phyloP scores from a whole-genome alignment of 2,113 vertebrate genomes.

The Forbesichthys agassizii region DNA sequence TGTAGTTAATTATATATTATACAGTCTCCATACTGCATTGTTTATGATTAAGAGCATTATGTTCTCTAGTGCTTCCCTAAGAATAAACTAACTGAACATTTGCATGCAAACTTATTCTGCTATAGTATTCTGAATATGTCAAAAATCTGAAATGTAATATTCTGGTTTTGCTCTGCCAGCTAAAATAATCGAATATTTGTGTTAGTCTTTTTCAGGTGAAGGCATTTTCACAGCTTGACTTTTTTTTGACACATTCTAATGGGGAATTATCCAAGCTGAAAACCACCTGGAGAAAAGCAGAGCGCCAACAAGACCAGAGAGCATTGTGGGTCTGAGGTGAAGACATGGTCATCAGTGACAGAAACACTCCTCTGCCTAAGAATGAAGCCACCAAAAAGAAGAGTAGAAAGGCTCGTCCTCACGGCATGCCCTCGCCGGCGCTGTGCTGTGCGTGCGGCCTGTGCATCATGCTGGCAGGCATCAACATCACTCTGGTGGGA shows the following conservation, averaged over 20 bases:
- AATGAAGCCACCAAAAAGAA: slow-evolving; percentile 79
- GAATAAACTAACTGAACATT: too few relatives aligned
- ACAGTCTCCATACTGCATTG: too few relatives aligned
- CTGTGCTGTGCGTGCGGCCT: slow-evolving; percentile 96
- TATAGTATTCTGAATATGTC: too few relatives aligned
- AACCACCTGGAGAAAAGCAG: slow-evolving; percentile 3
- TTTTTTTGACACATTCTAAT: slow-evolving; percentile 28
- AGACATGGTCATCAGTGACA: slow-evolving; percentile 80
- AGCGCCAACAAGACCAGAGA: slow-evolving; percentile 1
- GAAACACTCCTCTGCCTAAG: slow-evolving; percentile 78
- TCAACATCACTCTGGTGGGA: slow-evolving; percentile 96
- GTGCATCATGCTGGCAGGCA: slow-evolving; percentile 96
- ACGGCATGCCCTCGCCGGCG: slow-evolving; percentile 87
- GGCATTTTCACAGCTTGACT: slow-evolving; percentile 24
- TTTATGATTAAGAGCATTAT: too few relatives aligned
- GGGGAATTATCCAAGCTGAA: slow-evolving; percentile 33
- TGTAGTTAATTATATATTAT: too few relatives aligned
- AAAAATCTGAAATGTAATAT: too few relatives aligned
- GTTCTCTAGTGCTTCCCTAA: too few relatives aligned
- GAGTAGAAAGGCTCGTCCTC: slow-evolving; percentile 68
- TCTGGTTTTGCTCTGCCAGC: not conserved
- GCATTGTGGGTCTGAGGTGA: slow-evolving; percentile 25
- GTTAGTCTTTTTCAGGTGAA: slow-evolving; percentile 38
- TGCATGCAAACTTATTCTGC: too few relatives aligned
- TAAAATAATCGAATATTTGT: slow-evolving; percentile 10